phyloP scores from a whole-genome alignment of 2,113 vertebrate genomes.

The Callionymus lyra region DNA sequence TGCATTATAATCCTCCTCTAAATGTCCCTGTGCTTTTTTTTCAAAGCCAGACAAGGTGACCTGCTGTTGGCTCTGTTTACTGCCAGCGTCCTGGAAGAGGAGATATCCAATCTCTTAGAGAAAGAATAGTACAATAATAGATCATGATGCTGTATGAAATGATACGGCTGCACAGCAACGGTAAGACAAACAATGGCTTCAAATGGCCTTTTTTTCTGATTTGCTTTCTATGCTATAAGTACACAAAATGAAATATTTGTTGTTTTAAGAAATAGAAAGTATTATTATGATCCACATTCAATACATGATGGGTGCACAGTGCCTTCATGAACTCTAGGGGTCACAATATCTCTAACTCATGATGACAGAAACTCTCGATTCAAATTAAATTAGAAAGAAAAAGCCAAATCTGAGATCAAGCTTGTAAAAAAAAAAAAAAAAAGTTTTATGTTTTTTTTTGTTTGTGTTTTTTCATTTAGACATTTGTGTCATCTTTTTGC shows the following conservation, averaged over 20 bases:
- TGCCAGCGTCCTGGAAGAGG: constrained; percentile 7
- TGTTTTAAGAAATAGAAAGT: background rate
- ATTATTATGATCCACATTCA: background rate
- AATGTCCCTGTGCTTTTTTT: constrained; percentile 2
- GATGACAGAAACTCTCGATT: constrained; percentile 18
- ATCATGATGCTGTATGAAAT: constrained; percentile 4
- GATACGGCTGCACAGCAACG: constrained; percentile 23
- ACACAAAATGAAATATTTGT: too few species aligned
- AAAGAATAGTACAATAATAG: constrained; percentile 4
- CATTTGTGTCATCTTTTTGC: too few species aligned
- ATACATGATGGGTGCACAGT: background rate
- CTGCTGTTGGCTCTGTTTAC: background rate
- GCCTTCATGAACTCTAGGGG: constrained; percentile 26
- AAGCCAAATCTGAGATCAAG: background rate
- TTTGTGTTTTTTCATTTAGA: too few species aligned
- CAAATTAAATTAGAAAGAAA: constrained; percentile 19
- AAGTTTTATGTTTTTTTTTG: too few species aligned
- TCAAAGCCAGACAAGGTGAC: constrained; percentile 26
- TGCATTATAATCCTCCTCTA: background rate
- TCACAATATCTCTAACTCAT: constrained; percentile 9
- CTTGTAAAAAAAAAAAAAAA: background rate
- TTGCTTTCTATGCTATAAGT: background rate
- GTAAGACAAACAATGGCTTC: constrained; percentile 20
- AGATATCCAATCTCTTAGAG: constrained; percentile 9
- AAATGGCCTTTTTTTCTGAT: background rate